These are phyloP conservation scores for Phalanger gymnotis DNA, from an alignment of 2,797 vertebrate species.

Conservation along the genomic window DNA sequence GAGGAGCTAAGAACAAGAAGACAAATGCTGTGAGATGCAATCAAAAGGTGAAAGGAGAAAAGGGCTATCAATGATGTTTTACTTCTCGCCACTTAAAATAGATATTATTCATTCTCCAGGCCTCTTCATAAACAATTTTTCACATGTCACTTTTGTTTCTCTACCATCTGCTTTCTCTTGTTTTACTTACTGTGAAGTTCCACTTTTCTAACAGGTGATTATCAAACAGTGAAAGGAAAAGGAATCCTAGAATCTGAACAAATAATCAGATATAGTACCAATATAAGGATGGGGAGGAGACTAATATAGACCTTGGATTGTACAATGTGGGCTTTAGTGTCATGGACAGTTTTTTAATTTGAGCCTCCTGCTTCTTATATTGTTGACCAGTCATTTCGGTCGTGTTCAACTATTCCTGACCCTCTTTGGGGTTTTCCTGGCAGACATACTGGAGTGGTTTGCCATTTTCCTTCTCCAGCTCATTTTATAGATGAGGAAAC, in stretches of 20 bases:
- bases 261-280: background rate
- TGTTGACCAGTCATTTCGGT: background rate
- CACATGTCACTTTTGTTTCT: background rate
- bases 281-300: background rate
- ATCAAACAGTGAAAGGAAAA: slow-evolving; percentile 24
- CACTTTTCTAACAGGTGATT: background rate
- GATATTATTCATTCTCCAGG: background rate
- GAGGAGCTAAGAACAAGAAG: background rate
- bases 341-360: rapidly evolving
- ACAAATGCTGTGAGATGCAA: background rate
- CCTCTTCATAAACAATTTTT: background rate
- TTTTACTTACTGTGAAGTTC: background rate
- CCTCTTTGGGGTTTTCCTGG: background rate
- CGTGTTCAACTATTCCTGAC: background rate
- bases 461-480: background rate
- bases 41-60: rapidly evolving
- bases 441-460: background rate
- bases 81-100: background rate
- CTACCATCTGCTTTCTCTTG: background rate
- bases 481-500: background rate
- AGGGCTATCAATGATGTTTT: rapidly evolving
- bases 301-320: rapidly evolving
- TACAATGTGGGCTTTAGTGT: no score
- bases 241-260: slow-evolving; percentile 6
- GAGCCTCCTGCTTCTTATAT: rapidly evolving